Conservation (phyloP, 2,797 vertebrate species). For the Peromyscus attwateri region DNA sequence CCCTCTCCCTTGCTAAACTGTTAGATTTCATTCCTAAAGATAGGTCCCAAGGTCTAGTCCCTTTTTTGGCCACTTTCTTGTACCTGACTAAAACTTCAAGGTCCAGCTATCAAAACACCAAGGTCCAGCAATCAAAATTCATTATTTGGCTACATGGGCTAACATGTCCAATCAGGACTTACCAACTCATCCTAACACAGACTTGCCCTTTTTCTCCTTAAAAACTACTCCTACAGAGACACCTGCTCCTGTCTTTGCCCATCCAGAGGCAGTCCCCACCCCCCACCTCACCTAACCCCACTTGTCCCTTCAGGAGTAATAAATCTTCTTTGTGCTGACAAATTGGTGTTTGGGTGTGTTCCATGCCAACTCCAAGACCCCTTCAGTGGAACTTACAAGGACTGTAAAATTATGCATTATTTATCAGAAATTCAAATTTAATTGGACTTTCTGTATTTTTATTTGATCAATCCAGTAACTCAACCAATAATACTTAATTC, state of each 20-base stretch:
- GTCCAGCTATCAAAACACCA: neutral
- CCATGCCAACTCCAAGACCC: neutral
- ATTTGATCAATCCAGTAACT: neutral
- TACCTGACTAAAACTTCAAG: neutral
- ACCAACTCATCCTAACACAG: neutral
- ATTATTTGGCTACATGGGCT: neutral
- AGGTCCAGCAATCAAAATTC: neutral
- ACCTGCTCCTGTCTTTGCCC: neutral
- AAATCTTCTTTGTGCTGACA: neutral
- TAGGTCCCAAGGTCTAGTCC: neutral
- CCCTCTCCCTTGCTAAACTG: neutral
- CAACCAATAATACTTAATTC: neutral
- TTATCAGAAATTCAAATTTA: constrained; percentile 44
- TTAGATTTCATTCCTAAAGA: neutral
- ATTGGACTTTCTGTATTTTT: neutral
- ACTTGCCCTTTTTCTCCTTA: neutral
- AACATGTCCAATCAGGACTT: neutral
- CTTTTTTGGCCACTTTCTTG: neutral
- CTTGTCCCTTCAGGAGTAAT: neutral
- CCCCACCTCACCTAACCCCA: neutral
- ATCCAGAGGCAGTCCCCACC: neutral
- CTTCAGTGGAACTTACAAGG: neutral
- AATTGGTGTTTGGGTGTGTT: neutral
- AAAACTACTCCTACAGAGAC: neutral
- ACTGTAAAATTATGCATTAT: neutral